Base-by-base conservation (phyloP, 2,113 vertebrate genomes). In the Microtus oregoni region DNA sequence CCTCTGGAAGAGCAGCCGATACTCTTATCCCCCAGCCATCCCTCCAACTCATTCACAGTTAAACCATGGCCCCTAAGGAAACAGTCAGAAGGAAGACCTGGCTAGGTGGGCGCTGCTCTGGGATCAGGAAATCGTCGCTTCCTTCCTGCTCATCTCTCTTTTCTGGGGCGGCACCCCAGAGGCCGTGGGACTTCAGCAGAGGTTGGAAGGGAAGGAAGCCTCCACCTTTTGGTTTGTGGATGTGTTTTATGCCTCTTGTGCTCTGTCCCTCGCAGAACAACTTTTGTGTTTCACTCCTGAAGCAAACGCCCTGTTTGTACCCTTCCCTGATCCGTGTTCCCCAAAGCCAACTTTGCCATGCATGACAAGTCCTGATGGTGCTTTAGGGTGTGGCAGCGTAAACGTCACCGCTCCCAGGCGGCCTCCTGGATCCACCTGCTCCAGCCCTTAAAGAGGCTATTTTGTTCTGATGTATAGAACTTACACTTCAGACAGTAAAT, bases 151-250 rank as follows among this genome's bases (percentile, higher is more conserved):
- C 47, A 3, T 67, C 63, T 86, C 75, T 68, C 0, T 82, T 67
- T 63, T n/a, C 58, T 19, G 72, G 75, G 73, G 5, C 52, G 32
- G 50, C 26, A 75, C 32, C 20, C 67, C 89, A 65, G 3, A 63
- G 50, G 9, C 26, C 52, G 1, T 68, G 26, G 5, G 26, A 55
- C 38, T 95, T 67, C 32, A 24, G 26, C 17, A 3, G 52, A 86
- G 76, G 41, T 19, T 3, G 8, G 38, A 85, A 44, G 44, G 55
- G 28, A 58, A 35, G 52, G 13, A 38, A 10, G 41, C 44, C 41
- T 30, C 24, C 32, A 50, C 0, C 0, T 15, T 15, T 32, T n/a
- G 0, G 2, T 47, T 50, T 47, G 15, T 28, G 65, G 52, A 38
- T 22, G 13, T 81, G 67, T 47, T 78, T 55, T 75, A 6, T 65